Evolutionary conservation across 2,797 vertebrate genomes (phyloP).

Genomic region (Tenualosa ilisha): DNA sequence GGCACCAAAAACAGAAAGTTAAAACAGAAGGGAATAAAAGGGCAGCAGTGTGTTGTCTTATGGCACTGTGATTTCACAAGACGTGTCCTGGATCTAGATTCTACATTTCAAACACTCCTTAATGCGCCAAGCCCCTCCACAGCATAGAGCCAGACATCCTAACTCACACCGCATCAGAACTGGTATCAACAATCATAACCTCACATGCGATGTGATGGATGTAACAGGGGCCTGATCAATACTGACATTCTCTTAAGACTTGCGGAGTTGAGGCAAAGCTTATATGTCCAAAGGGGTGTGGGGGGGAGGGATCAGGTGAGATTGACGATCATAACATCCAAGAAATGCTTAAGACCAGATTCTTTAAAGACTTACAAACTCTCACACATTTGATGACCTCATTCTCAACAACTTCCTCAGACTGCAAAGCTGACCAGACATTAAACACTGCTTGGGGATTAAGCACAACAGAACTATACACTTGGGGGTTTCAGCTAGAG

Average conservation of each 20-base stretch:
- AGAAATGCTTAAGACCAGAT: neutral
- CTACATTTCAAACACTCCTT: neutral
- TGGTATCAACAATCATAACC: neutral
- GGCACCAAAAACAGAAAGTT: neutral
- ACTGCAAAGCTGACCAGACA: neutral
- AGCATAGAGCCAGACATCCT: neutral
- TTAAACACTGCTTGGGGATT: conserved; percentile 2
- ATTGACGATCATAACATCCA: neutral
- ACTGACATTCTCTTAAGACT: conserved; percentile 21
- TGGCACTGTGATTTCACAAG: conserved; percentile 15
- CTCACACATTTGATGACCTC: neutral
- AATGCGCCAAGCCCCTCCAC: neutral
- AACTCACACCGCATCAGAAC: neutral
- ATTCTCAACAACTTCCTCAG: neutral
- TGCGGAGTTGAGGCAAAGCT: neutral
- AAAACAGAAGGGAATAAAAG: neutral
- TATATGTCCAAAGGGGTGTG: neutral
- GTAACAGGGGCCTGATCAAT: conserved; percentile 17
- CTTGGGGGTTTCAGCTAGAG: neutral
- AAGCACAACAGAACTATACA: neutral
- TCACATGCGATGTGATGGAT: neutral
- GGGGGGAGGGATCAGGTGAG: neutral
- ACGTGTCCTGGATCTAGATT: neutral
- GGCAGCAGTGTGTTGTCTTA: neutral
- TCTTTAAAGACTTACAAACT: neutral